Base-by-base conservation (phyloP, 2,797 vertebrate species). In the Acipenser ruthenus region DNA sequence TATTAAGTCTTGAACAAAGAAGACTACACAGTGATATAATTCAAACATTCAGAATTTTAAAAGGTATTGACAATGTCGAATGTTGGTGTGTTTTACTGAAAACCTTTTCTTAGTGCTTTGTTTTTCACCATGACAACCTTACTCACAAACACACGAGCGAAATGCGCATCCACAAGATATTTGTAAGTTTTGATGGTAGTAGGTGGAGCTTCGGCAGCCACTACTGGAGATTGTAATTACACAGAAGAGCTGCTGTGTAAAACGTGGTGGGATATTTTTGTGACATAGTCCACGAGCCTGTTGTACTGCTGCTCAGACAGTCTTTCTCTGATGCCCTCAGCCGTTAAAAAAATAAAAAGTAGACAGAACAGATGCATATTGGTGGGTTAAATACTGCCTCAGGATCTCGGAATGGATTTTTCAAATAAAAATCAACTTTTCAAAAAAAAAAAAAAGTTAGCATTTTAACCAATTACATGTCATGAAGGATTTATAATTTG, bases 81-180 rank as follows among this genome's bases (percentile, higher is more conserved):
- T 18, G 15, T 7, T 5, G 49, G 37, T 11, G 6, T 7, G 10
- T 50, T 50, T 88, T 78, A 96, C 74, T 92, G 84, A 84, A 99
- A 99, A 49, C 96, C 95, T 13, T 93, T 90, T 52, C 76, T 84
- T 71, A 98, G 84, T 65, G 95, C 95, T 84, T 91, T 96, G 68
- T 93, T 95, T 86, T 96, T 99, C n/a, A 98, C 94, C 83, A 83
- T 88, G 67, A 78, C 88, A 85, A 99, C 97, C 83, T 90, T 96
- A 79, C 93, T 95, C 68, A 97, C 82, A 70, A 99, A 99, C 47
- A 98, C 93, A 50, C 79, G 86, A 70, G 88, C 87, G 70, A 88
- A 95, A 62, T 86, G 84, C 0, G 91, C 88, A n/a, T 95, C 91
- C 53, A 84, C 93, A 64, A 94, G 77, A 65, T 98, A 99, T 6